Conservation (phyloP, 2,888 invertebrate species). For the Cephalotes varians region DNA sequence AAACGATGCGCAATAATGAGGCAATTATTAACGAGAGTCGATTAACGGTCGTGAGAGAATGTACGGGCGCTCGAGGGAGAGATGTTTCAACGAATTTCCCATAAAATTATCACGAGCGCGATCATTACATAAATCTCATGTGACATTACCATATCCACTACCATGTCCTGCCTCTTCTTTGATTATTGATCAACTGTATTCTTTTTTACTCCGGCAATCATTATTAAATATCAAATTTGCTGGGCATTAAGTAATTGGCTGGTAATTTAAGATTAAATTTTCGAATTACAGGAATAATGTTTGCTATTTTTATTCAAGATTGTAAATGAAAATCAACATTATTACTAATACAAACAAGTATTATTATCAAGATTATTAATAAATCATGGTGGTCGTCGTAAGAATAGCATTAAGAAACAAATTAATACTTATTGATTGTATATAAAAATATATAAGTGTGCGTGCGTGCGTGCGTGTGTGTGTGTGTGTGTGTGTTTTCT, state of each 20-base stretch:
- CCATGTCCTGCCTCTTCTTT: not conserved
- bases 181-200: not conserved
- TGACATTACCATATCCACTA: not conserved
- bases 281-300: not conserved
- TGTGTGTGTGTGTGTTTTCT: not conserved
- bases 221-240: not conserved
- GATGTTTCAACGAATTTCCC: slow-evolving; percentile 28
- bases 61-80: slow-evolving; percentile 34
- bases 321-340: not conserved
- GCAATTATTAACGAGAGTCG: slow-evolving; percentile 74
- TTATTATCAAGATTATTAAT: not conserved
- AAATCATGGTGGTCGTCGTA: not conserved
- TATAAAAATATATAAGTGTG: no score
- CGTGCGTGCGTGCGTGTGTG: no score
- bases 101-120: slow-evolving; percentile 26
- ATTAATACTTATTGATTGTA: not conserved
- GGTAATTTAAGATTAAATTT: slow-evolving; percentile 13
- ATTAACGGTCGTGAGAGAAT: slow-evolving; percentile 70
- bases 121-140: slow-evolving; percentile 6
- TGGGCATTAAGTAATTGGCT: not conserved
- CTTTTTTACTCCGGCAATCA: not conserved
- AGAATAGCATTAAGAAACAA: not conserved
- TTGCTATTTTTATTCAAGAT: not conserved
- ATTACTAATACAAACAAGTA: not conserved
- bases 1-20: slow-evolving; percentile 72